Conservation (phyloP, 1,140 invertebrate species). For the Drosophila sucinea region DNA sequence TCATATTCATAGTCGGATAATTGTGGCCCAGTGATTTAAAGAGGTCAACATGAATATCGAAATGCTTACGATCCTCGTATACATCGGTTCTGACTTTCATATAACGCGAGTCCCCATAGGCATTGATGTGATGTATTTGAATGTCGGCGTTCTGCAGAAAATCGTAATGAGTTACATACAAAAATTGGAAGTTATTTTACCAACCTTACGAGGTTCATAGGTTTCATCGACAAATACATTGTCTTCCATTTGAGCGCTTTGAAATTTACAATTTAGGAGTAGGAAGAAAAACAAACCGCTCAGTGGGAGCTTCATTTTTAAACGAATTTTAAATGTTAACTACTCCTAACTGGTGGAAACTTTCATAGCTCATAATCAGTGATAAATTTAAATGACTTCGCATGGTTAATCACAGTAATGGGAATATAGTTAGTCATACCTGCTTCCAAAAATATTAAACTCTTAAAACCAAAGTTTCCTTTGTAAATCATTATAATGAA, state of each 20-base stretch:
- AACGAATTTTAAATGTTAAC: too few species aligned
- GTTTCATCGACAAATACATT: not conserved
- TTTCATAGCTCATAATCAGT: too few species aligned
- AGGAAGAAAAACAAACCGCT: conserved; percentile 7
- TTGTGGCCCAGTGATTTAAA: conserved; percentile 35
- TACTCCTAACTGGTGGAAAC: too few species aligned
- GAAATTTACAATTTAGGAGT: not conserved
- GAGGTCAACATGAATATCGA: conserved; percentile 33
- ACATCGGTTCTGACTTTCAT: conserved; percentile 22
- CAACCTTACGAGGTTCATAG: conserved; percentile 13
- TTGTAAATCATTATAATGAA: too few species aligned
- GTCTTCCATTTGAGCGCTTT: not conserved
- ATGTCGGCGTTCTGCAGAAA: conserved; percentile 17
- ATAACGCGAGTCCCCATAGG: conserved; percentile 34
- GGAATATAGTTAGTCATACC: too few species aligned
- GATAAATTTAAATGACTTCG: not conserved
- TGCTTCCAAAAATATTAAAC: too few species aligned
- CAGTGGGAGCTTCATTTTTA: conserved; percentile 32
- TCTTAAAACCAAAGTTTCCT: too few species aligned
- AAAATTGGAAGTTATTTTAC: too few species aligned
- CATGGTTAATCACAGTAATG: not conserved
- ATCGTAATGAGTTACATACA: too few species aligned
- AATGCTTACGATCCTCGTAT: conserved; percentile 31
- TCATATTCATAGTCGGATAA: conserved; percentile 44
- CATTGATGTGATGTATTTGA: conserved; percentile 25